Percentiles rank a stretch among this genome's conserved stretches.
Evolutionary conservation across 2,888 invertebrate genomes (phyloP).

Genomic region (Epinotia brunnichana): DNA sequence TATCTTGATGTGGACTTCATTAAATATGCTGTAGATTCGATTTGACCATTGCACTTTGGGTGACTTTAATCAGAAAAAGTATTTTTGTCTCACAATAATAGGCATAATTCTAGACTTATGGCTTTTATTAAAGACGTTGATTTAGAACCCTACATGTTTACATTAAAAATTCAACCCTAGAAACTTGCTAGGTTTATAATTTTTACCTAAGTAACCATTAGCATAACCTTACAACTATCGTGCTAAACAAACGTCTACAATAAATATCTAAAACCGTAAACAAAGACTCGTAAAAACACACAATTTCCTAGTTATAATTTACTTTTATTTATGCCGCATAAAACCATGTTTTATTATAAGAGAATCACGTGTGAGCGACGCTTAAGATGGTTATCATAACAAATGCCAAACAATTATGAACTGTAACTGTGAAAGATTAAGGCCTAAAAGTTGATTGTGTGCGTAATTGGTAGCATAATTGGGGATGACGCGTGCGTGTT

Average conservation of each 20-base stretch:
- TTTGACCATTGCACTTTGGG: too few species aligned
- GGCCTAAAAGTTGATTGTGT: not conserved
- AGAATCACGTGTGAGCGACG: conserved; percentile 30
- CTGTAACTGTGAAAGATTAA: not conserved
- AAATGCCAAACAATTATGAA: not conserved
- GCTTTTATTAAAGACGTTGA: too few species aligned
- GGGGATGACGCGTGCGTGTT: conserved; percentile 32
- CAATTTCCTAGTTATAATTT: conserved; percentile 11
- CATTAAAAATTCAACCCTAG: too few species aligned
- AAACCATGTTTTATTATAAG: conserved; percentile 30
- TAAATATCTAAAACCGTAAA: not conserved
- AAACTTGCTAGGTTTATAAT: not conserved
- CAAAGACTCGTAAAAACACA: not conserved
- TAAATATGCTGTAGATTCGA: too few species aligned
- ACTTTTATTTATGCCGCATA: conserved; percentile 29
- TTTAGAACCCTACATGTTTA: too few species aligned
- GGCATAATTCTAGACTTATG: too few species aligned
- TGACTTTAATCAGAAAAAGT: too few species aligned
- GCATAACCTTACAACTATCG: not conserved
- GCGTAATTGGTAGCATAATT: conserved; percentile 30
- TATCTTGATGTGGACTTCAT: too few species aligned
- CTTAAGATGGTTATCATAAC: conserved; percentile 31
- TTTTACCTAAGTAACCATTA: not conserved
- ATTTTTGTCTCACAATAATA: too few species aligned
- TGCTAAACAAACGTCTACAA: not conserved